Evolutionary conservation across 2,888 invertebrate genomes (phyloP).

Genomic region (Rhaphigaster nebulosa): DNA sequence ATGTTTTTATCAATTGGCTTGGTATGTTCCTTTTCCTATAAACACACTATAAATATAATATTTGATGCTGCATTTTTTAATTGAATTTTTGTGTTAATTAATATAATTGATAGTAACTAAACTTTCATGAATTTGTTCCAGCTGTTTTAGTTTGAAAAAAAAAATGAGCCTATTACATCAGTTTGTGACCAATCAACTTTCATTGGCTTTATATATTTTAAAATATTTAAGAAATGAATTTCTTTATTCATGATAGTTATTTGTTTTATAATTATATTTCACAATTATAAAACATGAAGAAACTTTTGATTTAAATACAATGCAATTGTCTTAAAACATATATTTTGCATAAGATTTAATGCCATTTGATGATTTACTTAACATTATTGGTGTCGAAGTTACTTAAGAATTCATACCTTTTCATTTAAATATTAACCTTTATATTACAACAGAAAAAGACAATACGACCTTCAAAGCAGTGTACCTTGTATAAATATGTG

Average conservation of each 20-base stretch:
- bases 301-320: background rate
- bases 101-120: background rate
- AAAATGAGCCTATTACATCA: background rate
- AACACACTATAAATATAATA: background rate
- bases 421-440: background rate
- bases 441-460: background rate
- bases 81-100: background rate
- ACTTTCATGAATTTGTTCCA: background rate
- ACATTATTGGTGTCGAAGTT: background rate
- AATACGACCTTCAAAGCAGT: conserved; percentile 3
- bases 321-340: background rate
- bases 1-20: background rate
- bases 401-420: background rate
- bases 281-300: no score
- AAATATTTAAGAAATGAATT: background rate
- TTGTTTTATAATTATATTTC: background rate
- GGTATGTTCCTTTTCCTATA: background rate
- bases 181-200: background rate
- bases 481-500: conserved; percentile 20
- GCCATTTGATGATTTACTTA: background rate
- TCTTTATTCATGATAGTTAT: background rate
- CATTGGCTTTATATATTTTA: background rate
- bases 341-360: background rate
- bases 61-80: background rate
- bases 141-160: background rate